Evolutionary conservation across 2,888 invertebrate genomes (phyloP).

Genomic region (Drosophila leonis): DNA sequence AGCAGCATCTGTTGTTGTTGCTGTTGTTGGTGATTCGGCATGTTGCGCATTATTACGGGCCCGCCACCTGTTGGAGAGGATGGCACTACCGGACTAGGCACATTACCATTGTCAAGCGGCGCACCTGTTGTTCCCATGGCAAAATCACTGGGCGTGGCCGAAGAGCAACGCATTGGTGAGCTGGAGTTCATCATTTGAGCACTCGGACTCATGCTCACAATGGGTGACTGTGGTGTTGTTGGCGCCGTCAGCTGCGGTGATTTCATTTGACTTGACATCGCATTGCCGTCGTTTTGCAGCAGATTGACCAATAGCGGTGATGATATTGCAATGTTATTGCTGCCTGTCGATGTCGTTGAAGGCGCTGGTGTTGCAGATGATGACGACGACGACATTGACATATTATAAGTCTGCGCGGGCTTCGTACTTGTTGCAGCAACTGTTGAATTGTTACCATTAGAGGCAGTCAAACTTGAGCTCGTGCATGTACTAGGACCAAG

Average conservation of each 20-base stretch:
- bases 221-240: conserved; percentile 67
- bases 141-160: conserved; percentile 74
- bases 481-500: conserved; percentile 60
- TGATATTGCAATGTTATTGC: conserved; percentile 90
- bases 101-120: conserved; percentile 52
- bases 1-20: conserved; percentile 71
- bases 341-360: conserved; percentile 64
- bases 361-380: conserved; percentile 30
- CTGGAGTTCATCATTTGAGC: conserved; percentile 69
- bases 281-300: conserved; percentile 92
- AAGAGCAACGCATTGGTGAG: conserved; percentile 79
- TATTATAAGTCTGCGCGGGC: conserved; percentile 41
- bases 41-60: conserved; percentile 65
- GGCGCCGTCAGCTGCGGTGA: conserved; percentile 68
- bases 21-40: conserved; percentile 55
- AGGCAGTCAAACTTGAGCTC: conserved; percentile 31
- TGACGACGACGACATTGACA: conserved; percentile 35
- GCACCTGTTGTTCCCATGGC: conserved; percentile 58
- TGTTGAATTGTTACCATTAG: conserved; percentile 42
- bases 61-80: conserved; percentile 76
- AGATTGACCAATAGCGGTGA: conserved; percentile 96
- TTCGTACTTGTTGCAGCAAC: conserved; percentile 41
- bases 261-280: conserved; percentile 76
- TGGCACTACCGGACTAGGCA: conserved; percentile 73
- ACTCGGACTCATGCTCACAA: conserved; percentile 67